These are phyloP conservation scores for Eilema griseolum DNA, from an alignment of 2,888 invertebrate species.

Conservation along the genomic window DNA sequence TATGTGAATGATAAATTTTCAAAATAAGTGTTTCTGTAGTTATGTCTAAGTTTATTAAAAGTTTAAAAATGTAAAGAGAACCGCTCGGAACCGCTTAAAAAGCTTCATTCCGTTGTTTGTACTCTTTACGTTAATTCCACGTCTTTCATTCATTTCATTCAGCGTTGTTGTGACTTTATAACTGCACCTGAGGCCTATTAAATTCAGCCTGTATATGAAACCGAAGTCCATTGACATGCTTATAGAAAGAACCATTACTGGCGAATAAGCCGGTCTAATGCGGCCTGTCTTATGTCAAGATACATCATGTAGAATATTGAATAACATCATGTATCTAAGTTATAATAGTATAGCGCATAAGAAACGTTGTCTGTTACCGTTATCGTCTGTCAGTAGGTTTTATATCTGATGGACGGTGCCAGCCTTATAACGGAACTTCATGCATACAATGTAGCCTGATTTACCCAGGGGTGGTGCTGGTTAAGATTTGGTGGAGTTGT, in stretches of 20 bases:
- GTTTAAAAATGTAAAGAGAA: not conserved
- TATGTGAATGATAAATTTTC: no score
- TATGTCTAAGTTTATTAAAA: not conserved
- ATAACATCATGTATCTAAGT: conserved; percentile 54
- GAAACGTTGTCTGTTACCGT: conserved; percentile 75
- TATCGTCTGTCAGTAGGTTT: conserved; percentile 77
- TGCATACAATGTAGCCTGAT: conserved; percentile 56
- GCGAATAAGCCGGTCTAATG: conserved; percentile 45
- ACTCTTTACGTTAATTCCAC: not conserved
- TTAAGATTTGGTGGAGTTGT: conserved; percentile 41
- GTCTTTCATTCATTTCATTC: no score
- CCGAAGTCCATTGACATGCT: conserved; percentile 60
- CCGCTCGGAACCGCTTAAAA: no score
- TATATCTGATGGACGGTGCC: conserved; percentile 76
- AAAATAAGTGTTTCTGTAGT: no score
- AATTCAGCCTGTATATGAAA: conserved; percentile 29
- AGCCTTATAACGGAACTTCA: conserved; percentile 67
- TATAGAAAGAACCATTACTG: conserved; percentile 53
- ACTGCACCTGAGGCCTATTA: not conserved
- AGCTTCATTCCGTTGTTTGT: not conserved
- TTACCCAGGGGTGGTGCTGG: conserved; percentile 60
- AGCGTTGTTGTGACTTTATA: not conserved
- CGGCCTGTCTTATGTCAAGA: conserved; percentile 54
- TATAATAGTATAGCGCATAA: conserved; percentile 58
- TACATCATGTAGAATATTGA: conserved; percentile 61